These are phyloP conservation scores for Urocynchramus pylzowi DNA, from an alignment of 2,113 vertebrate genomes.

Conservation along the genomic window DNA sequence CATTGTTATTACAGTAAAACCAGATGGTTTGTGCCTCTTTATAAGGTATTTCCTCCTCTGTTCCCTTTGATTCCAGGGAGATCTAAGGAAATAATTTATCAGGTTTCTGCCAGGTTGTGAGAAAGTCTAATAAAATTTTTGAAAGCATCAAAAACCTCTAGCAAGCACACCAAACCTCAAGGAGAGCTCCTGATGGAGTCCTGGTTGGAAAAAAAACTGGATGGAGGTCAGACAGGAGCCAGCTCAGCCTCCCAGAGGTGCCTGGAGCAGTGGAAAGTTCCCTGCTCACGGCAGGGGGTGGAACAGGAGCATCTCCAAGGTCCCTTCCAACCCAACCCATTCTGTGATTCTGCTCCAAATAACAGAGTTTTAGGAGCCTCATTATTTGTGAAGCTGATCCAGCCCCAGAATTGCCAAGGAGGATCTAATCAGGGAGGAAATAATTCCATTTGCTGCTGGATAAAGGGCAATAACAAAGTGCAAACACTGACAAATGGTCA, in stretches of 20 bases:
- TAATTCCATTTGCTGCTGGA: not conserved
- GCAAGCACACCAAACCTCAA: not conserved
- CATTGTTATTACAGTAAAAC: not conserved
- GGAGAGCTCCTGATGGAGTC: not conserved
- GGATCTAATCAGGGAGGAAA: not conserved
- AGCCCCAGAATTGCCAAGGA: not conserved
- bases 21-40: constrained; percentile 3
- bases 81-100: not conserved
- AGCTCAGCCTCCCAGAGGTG: not conserved
- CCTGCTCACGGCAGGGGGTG: not conserved
- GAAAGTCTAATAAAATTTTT: not conserved
- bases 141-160: not conserved
- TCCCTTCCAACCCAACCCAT: not conserved
- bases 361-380: not conserved
- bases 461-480: constrained; percentile 19
- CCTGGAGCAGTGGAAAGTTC: not conserved
- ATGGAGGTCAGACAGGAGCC: not conserved
- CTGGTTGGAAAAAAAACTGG: not conserved
- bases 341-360: not conserved
- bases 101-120: not conserved
- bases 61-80: not conserved
- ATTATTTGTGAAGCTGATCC: not conserved
- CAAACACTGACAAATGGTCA: constrained; percentile 8
- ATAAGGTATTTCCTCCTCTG: not conserved
- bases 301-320: not conserved